Evolutionary conservation across 2,113 vertebrate species (phyloP), one percentile per base, ranked within the genome.

Genomic region (Cavia porcellus): DNA sequence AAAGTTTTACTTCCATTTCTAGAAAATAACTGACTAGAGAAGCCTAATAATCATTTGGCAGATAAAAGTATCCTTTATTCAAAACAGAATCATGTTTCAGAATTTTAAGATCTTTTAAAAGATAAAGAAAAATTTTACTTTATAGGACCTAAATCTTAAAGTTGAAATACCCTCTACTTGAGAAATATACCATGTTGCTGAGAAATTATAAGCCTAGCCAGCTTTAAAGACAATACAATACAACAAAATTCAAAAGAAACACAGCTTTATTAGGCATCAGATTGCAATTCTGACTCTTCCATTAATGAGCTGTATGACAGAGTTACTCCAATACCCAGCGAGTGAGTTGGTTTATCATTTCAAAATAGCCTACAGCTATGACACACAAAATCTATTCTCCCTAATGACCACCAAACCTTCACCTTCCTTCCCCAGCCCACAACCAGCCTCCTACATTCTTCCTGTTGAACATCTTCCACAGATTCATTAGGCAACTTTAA

Each of bases 1-100:
- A 97, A 98, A 97, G 93, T 97, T 98, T 95, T 94, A 91, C 96
- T 94, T 96, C 94, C 97, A 93, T 97, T 96, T 97, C 82, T 96
- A 95, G 95, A 97, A 97, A 95, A 97, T 95, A 97, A 97, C 96
- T 97, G 92, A 94, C 93, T 92, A 96, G 75, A 94, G 92, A 94
- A 97, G 81, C 85, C 94, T 79, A 25, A 91, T 93, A 97, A 93
- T 93, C 83, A 92, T 82, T 97, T 95, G 94, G 95, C 72, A 96
- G 80, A 90, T 96, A 86, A 30, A 87, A 45, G 81, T 92, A 62
- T 83, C 92, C 74, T 85, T 84, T 47, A 7, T 85, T 96, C 38
- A 64, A 80, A 92, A 90, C 86, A 96, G 81, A 94, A 96, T 85
- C 74, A 62, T 94, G 97, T 94, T 57, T 90, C 25, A 94, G 45